phyloP scores from a whole-genome alignment of 2,888 invertebrate species.

The Eupithecia exiguata region DNA sequence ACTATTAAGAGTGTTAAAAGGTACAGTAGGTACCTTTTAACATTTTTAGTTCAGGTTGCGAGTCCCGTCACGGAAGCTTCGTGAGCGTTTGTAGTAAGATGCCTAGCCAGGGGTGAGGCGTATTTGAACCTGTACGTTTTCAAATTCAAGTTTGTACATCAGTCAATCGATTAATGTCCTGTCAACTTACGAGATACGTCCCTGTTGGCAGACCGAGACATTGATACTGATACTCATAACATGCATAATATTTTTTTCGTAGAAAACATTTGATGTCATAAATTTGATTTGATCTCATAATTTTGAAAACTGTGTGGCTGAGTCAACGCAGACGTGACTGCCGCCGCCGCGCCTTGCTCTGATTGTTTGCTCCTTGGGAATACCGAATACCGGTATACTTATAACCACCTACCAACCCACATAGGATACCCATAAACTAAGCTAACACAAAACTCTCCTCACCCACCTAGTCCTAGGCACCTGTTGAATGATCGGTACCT shows the following conservation, averaged over 20 bases:
- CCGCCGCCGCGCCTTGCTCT: neutral
- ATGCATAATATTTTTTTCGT: neutral
- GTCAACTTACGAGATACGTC: neutral
- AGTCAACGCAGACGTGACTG: neutral
- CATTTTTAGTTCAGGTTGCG: no score
- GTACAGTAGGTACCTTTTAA: conserved; percentile 29
- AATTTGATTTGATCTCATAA: neutral
- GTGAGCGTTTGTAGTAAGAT: neutral
- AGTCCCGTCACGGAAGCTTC: neutral
- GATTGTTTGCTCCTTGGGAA: neutral
- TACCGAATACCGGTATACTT: neutral
- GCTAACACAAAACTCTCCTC: neutral
- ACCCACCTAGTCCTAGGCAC: neutral
- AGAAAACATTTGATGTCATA: neutral
- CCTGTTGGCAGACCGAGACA: neutral
- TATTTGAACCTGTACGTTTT: neutral
- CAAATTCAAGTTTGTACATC: neutral
- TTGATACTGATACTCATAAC: neutral
- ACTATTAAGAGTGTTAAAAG: conserved; percentile 35
- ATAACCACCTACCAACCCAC: no score
- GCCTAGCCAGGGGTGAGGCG: no score
- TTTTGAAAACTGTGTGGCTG: neutral
- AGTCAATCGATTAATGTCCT: neutral
- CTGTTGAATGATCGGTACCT: neutral
- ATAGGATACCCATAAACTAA: no score